Conservation (phyloP, 2,888 invertebrate genomes). For the Herminia tarsipennalis region DNA sequence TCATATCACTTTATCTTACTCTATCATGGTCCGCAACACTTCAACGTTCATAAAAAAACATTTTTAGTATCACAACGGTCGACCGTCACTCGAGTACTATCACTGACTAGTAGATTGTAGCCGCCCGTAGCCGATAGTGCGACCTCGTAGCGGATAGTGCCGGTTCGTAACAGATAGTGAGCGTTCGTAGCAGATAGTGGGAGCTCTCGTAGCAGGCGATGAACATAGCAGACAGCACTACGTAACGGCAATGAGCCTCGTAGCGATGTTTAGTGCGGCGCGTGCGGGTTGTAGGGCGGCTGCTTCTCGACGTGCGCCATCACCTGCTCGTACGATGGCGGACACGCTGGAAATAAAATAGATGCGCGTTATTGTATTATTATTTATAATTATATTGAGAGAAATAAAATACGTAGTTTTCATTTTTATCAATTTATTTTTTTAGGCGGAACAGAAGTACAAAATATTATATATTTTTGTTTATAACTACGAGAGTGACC, state of each 20-base stretch:
- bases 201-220: not conserved
- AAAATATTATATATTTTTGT: no score
- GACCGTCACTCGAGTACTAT: not conserved
- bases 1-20: not conserved
- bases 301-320: conserved; percentile 48
- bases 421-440: no score
- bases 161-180: not conserved
- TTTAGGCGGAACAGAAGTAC: no score
- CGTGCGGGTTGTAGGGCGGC: conserved; percentile 57
- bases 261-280: conserved; percentile 34
- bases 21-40: conserved; percentile 1
- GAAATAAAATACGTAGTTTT: no score
- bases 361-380: not conserved
- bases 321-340: conserved; percentile 72
- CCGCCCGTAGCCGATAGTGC: not conserved
- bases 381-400: no score
- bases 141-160: not conserved
- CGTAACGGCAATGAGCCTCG: not conserved
- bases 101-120: not conserved
- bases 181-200: not conserved
- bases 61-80: conserved; percentile 4
- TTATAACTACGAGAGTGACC: no score
- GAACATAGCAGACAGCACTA: not conserved
- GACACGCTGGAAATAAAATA: conserved; percentile 55
- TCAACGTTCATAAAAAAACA: conserved; percentile 1